A percentile compares a stretch with the other conserved stretches of the same genome.
phyloP scores from a whole-genome alignment of 2,888 invertebrate genomes.

The Morpho deidamia region DNA sequence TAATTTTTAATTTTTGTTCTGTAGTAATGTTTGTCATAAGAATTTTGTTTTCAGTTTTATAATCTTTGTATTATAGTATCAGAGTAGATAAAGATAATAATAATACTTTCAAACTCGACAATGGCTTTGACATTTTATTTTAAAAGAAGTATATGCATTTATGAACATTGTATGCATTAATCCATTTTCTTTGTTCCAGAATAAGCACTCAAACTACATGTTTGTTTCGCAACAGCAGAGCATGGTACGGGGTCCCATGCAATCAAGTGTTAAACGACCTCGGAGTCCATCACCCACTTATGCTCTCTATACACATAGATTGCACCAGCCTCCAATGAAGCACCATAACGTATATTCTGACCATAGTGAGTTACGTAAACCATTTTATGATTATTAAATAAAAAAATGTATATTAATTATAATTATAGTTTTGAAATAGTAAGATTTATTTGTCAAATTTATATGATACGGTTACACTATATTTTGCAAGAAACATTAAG shows the following conservation, averaged over 20 bases:
- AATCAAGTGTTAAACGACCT: slow-evolving; percentile 68
- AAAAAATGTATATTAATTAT: neutral
- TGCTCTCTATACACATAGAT: slow-evolving; percentile 57
- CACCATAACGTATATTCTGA: slow-evolving; percentile 77
- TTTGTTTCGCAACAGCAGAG: slow-evolving; percentile 53
- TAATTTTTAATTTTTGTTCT: no score
- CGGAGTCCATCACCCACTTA: slow-evolving; percentile 80
- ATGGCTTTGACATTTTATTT: no score
- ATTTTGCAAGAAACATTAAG: no score
- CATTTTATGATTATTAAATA: neutral
- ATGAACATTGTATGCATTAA: neutral
- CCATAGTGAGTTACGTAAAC: slow-evolving; percentile 68
- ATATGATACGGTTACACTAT: no score
- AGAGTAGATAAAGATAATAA: no score
- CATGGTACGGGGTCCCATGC: slow-evolving; percentile 62
- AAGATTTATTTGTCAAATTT: no score
- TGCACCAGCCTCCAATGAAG: slow-evolving; percentile 66
- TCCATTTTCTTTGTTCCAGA: slow-evolving; percentile 30
- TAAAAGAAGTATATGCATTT: no score
- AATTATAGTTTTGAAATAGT: neutral
- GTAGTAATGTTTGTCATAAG: no score
- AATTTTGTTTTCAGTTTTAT: no score
- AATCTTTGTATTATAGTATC: no score
- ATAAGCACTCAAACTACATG: slow-evolving; percentile 51
- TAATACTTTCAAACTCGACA: no score